Evolutionary conservation across 1,140 invertebrate species (phyloP).

Genomic region (Diorhabda carinulata): DNA sequence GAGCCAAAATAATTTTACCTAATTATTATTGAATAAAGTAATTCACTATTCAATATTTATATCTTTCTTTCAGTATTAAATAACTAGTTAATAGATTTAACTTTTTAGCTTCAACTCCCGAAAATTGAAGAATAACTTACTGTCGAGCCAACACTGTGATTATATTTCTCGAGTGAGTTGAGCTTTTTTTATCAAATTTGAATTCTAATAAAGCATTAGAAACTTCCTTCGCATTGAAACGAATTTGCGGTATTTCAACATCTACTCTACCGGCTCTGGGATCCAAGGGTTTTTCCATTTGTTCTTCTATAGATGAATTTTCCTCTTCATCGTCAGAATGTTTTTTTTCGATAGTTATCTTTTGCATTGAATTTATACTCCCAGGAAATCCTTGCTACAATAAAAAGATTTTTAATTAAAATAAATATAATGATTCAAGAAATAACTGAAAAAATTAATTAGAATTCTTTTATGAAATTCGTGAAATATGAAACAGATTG

Average conservation of each 20-base stretch:
- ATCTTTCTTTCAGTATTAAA: too few species aligned
- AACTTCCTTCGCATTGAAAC: constrained; percentile 57
- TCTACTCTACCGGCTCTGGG: constrained; percentile 74
- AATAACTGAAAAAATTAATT: too few species aligned
- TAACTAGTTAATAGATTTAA: too few species aligned
- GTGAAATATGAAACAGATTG: too few species aligned
- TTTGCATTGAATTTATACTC: constrained; percentile 60
- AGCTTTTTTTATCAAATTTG: constrained; percentile 49
- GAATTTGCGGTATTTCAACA: constrained; percentile 66
- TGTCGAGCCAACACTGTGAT: constrained; percentile 50
- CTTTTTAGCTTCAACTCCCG: too few species aligned
- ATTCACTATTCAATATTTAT: not conserved
- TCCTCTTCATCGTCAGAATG: constrained; percentile 37
- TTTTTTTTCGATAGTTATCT: constrained; percentile 49
- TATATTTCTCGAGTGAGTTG: constrained; percentile 50
- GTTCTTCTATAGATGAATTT: constrained; percentile 24
- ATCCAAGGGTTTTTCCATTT: constrained; percentile 55
- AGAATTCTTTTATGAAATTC: too few species aligned
- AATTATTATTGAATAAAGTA: constrained; percentile 2
- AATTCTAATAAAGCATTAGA: constrained; percentile 47
- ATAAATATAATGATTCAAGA: too few species aligned
- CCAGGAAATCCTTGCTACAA: constrained; percentile 64
- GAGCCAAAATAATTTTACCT: too few species aligned
- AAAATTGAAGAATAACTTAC: constrained; percentile 40
- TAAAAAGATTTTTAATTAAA: constrained; percentile 9